Percentiles rank a stretch among this genome's conserved stretches.
phyloP scores from a whole-genome alignment of 2,888 invertebrate species.

The Acrobeloides nanus region DNA sequence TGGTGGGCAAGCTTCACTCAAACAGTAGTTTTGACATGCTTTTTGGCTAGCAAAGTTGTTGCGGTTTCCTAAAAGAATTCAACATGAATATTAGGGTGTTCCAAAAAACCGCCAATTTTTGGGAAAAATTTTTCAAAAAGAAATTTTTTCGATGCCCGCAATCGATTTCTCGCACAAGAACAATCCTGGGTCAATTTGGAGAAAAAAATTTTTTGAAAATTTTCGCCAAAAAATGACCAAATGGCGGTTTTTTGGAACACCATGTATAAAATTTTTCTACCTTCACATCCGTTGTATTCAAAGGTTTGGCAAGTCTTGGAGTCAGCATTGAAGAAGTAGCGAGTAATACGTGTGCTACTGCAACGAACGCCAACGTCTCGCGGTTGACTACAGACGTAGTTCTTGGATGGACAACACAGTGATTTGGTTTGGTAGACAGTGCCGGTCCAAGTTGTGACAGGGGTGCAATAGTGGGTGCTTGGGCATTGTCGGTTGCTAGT shows the following conservation, averaged over 20 bases:
- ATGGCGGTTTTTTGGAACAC: too few species aligned
- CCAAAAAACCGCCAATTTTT: not conserved
- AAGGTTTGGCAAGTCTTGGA: constrained; percentile 49
- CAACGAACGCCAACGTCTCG: constrained; percentile 48
- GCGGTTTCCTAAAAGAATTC: constrained; percentile 35
- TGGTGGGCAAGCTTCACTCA: constrained; percentile 50
- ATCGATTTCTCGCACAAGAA: too few species aligned
- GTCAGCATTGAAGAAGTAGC: constrained; percentile 51
- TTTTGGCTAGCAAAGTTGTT: constrained; percentile 52
- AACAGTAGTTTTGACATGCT: constrained; percentile 51
- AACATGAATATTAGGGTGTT: not conserved
- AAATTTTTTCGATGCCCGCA: too few species aligned
- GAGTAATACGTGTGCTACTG: constrained; percentile 32
- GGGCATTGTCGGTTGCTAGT: constrained; percentile 50
- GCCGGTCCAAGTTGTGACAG: constrained; percentile 48
- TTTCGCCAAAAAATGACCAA: too few species aligned
- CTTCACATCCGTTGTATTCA: constrained; percentile 52
- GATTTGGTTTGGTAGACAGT: constrained; percentile 50
- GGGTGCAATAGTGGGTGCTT: constrained; percentile 51
- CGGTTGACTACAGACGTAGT: constrained; percentile 49
- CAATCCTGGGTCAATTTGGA: too few species aligned
- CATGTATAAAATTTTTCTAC: not conserved
- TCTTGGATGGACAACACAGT: constrained; percentile 51
- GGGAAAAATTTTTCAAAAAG: not conserved
- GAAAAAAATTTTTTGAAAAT: too few species aligned